A percentile compares a stretch with the other conserved stretches of the same genome.
Conservation (phyloP, 2,113 vertebrate species). For the Pomatorhinus ruficollis region DNA sequence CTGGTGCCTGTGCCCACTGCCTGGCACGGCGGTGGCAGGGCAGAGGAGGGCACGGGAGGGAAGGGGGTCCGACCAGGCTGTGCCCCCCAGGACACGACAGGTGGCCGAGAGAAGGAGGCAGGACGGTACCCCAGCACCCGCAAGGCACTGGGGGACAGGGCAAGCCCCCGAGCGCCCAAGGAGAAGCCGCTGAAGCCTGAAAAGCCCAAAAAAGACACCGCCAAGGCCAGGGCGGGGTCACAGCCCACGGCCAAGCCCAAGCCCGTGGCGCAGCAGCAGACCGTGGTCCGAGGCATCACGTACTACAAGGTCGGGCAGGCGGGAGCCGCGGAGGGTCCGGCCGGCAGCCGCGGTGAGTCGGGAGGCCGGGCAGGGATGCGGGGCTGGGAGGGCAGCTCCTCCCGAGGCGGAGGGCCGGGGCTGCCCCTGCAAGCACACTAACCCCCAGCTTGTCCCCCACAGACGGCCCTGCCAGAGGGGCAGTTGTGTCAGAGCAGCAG, state of each 20-base stretch:
- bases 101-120: slow-evolving; percentile 74
- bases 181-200: slow-evolving; percentile 80
- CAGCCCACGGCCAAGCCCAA: slow-evolving; percentile 83
- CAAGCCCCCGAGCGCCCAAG: slow-evolving; percentile 71
- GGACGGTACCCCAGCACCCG: slow-evolving; percentile 72
- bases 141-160: slow-evolving; percentile 75
- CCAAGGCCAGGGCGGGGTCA: slow-evolving; percentile 59
- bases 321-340: slow-evolving; percentile 59
- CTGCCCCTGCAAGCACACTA: rapidly evolving
- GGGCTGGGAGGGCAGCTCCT: not conserved
- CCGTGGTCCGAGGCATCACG: slow-evolving; percentile 87
- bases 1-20: not conserved
- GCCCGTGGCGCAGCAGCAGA: slow-evolving; percentile 78
- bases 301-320: slow-evolving; percentile 90
- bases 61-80: not conserved
- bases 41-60: not conserved
- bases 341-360: slow-evolving; percentile 29
- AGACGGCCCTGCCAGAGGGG: slow-evolving; percentile 77
- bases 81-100: slow-evolving; percentile 79
- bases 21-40: rapidly evolving
- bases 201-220: slow-evolving; percentile 85
- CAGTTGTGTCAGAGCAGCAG: slow-evolving; percentile 57
- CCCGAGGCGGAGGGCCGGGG: rapidly evolving
- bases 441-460: not conserved
- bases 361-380: rapidly evolving